Evolutionary conservation across 2,888 invertebrate genomes (phyloP).

Genomic region (Cabera pusaria): DNA sequence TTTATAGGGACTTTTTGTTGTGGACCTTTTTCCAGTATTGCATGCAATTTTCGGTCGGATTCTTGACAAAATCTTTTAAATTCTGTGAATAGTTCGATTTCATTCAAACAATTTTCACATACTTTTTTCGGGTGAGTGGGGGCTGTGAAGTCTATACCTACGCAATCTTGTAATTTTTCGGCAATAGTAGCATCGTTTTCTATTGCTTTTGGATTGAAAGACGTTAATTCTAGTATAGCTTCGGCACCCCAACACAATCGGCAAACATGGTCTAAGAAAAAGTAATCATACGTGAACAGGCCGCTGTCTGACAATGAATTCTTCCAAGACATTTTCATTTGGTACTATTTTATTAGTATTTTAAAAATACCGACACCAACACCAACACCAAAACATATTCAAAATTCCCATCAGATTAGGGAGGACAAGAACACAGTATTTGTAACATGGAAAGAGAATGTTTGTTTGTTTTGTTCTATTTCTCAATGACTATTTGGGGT

Average conservation of each 20-base stretch:
- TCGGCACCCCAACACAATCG: slow-evolving; percentile 63
- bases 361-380: too few species aligned
- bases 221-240: slow-evolving; percentile 42
- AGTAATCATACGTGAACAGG: slow-evolving; percentile 57
- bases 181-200: slow-evolving; percentile 34
- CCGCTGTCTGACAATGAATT: slow-evolving; percentile 36
- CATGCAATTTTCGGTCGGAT: slow-evolving; percentile 47
- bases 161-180: slow-evolving; percentile 54
- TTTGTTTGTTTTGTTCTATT: too few species aligned
- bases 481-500: too few species aligned
- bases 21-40: slow-evolving; percentile 37
- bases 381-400: too few species aligned
- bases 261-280: slow-evolving; percentile 57
- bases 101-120: slow-evolving; percentile 52
- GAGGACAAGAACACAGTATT: too few species aligned
- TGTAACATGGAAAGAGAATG: too few species aligned
- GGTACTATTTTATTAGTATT: too few species aligned
- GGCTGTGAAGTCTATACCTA: slow-evolving; percentile 50
- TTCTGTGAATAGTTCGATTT: slow-evolving; percentile 54
- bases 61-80: slow-evolving; percentile 60
- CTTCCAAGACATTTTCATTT: slow-evolving; percentile 41
- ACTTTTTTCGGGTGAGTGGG: slow-evolving; percentile 47
- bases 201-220: slow-evolving; percentile 26
- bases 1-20: slow-evolving; percentile 1
- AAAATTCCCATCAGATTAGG: too few species aligned